Evolutionary conservation across 2,113 vertebrate species (phyloP).

Genomic region (Mastomys natalensis): DNA sequence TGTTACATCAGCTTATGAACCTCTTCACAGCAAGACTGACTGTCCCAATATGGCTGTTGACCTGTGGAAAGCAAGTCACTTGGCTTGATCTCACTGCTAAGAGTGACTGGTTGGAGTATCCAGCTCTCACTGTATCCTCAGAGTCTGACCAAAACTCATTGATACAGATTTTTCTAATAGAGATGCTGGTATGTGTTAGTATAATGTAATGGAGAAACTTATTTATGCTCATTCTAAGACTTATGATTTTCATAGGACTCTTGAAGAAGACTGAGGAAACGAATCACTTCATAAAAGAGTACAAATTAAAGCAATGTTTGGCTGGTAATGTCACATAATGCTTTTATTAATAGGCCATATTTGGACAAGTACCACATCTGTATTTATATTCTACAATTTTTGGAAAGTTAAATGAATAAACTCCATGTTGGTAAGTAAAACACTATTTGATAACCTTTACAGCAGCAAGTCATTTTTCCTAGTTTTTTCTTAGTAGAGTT

Average conservation of each 20-base stretch:
- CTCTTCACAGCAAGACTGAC: no score
- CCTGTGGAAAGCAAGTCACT: neutral
- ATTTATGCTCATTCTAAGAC: neutral
- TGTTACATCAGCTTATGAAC: no score
- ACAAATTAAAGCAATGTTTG: neutral
- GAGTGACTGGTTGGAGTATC: no score
- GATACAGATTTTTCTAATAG: neutral
- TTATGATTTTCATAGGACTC: neutral
- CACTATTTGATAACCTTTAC: no score
- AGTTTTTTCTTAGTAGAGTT: no score
- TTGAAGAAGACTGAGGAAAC: neutral
- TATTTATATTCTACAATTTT: slow-evolving; percentile 23
- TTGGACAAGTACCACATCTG: neutral
- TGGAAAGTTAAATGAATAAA: slow-evolving; percentile 6
- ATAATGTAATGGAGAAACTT: neutral
- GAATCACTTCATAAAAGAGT: neutral
- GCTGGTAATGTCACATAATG: neutral
- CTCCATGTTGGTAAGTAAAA: neutral
- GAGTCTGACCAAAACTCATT: neutral
- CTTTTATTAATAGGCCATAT: neutral
- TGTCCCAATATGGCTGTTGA: neutral
- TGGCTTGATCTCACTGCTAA: neutral
- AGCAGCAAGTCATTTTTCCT: no score
- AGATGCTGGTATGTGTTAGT: neutral
- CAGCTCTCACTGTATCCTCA: neutral